Evolutionary conservation across 2,113 vertebrate genomes (phyloP), one percentile per base, ranked within the genome.

Genomic region (Scomber japonicus): DNA sequence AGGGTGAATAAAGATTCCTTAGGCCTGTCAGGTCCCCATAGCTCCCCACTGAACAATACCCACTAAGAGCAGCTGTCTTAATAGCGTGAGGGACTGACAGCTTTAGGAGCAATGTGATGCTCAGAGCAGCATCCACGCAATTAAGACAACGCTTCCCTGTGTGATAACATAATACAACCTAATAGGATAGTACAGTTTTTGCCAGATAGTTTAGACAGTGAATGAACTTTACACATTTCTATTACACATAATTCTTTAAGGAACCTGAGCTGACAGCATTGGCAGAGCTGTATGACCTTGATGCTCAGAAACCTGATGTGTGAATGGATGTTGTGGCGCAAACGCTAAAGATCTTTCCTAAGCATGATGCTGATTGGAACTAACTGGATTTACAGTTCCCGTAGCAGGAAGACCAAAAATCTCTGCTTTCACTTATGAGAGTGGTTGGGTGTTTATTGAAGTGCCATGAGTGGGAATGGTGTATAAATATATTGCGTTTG

Each of bases 51-150:
- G 78, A 91, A 94, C 87, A 92, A 94, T 92, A 78, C 75, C 65
- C 67, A 54, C 80, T 83, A 70, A 88, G 87, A 91, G 88, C 90
- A 86, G 91, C 89, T 90, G 88, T 93, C 92, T 94, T 93, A 93
- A 93, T 93, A 91, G 88, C 65, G 78, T 87, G 83, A 92, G 87
- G 80, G 86, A 53, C 79, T 90, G 91, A 91, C 91, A 93, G 87
- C 87, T 88, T 89, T 77, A 84, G 85, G 87, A 82, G 81, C 68
- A 19, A 78, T 56, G 75, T 30, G 19, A 80, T 57, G 71, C 86
- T 84, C 65, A 5, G 81, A 80, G 82, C 68, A 64, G 78, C 73
- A 81, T 73, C 80, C 57, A 55, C 49, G 15, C 68, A 75, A 72
- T 75, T n/a, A 55, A 73, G 63, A 93, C 82, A 89, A 80, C 27